Conservation (phyloP, 2,113 vertebrate species). For the Pogona vitticeps region DNA sequence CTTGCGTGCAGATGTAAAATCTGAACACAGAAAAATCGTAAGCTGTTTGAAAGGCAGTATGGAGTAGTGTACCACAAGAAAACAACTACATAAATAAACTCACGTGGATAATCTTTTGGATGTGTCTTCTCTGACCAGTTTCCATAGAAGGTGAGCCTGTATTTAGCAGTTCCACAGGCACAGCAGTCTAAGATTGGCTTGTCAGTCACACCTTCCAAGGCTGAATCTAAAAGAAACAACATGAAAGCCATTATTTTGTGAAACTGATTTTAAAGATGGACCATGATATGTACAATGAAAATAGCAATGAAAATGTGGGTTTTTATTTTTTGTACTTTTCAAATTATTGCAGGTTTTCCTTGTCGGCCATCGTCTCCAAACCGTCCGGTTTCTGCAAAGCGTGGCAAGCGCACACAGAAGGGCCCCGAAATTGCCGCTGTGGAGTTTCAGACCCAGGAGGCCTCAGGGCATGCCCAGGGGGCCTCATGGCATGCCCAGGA, state of each 20-base stretch:
- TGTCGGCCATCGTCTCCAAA: too few species aligned
- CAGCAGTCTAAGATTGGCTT: slow-evolving; percentile 88
- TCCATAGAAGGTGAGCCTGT: slow-evolving; percentile 94
- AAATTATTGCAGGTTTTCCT: too few species aligned
- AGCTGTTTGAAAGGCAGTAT: not conserved
- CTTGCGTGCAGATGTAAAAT: not conserved
- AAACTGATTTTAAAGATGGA: not conserved
- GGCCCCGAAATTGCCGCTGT: too few species aligned
- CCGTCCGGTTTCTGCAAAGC: too few species aligned
- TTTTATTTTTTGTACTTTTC: too few species aligned
- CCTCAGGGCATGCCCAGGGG: too few species aligned
- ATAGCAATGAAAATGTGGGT: not conserved
- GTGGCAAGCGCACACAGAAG: too few species aligned
- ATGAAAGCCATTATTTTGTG: not conserved
- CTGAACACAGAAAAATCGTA: not conserved
- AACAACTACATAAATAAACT: slow-evolving; percentile 65
- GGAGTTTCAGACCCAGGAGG: too few species aligned
- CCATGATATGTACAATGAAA: not conserved
- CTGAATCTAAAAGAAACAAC: slow-evolving; percentile 76
- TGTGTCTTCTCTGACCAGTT: slow-evolving; percentile 98
- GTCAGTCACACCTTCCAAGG: slow-evolving; percentile 79
- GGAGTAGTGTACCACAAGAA: not conserved
- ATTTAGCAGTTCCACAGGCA: slow-evolving; percentile 96
- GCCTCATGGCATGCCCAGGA: too few species aligned
- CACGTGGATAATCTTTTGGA: slow-evolving; percentile 95